phyloP scores from a whole-genome alignment of 2,113 vertebrate genomes.

The Pelmatolapia mariae region DNA sequence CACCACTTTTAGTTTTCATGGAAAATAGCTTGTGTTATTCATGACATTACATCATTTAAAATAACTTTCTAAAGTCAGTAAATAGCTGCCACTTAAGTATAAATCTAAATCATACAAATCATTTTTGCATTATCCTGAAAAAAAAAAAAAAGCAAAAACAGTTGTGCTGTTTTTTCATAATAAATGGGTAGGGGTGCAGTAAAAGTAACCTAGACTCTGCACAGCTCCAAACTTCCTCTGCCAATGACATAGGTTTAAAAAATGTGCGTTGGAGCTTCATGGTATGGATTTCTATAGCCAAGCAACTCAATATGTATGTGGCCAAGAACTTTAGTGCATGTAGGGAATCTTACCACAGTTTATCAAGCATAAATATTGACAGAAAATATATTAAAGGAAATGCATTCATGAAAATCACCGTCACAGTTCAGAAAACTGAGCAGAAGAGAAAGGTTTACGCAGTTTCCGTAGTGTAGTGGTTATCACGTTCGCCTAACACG shows the following conservation, averaged over 20 bases:
- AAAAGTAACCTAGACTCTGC: neutral
- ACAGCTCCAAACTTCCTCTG: neutral
- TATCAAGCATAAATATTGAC: fast-evolving
- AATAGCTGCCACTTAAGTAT: neutral
- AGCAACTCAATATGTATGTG: neutral
- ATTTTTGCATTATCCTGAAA: neutral
- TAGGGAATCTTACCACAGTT: neutral
- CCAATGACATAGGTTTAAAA: neutral
- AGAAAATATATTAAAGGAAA: fast-evolving
- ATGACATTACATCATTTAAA: neutral
- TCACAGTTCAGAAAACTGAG: neutral
- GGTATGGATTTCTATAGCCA: neutral
- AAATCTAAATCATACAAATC: neutral
- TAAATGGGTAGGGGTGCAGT: neutral
- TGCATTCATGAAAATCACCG: neutral
- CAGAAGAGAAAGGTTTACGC: fast-evolving
- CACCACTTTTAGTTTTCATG: neutral
- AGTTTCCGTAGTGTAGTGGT: constrained; percentile 94
- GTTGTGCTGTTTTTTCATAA: neutral
- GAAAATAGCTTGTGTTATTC: neutral
- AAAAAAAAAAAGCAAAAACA: neutral
- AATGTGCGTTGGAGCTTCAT: neutral
- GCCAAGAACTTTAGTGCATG: neutral
- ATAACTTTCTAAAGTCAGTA: neutral
- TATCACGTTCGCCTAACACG: constrained; percentile 92